Percentiles rank a stretch among this genome's conserved stretches.
These are phyloP conservation scores for Eptatretus burgeri DNA, from an alignment of 2,113 vertebrate species.

Conservation along the genomic window DNA sequence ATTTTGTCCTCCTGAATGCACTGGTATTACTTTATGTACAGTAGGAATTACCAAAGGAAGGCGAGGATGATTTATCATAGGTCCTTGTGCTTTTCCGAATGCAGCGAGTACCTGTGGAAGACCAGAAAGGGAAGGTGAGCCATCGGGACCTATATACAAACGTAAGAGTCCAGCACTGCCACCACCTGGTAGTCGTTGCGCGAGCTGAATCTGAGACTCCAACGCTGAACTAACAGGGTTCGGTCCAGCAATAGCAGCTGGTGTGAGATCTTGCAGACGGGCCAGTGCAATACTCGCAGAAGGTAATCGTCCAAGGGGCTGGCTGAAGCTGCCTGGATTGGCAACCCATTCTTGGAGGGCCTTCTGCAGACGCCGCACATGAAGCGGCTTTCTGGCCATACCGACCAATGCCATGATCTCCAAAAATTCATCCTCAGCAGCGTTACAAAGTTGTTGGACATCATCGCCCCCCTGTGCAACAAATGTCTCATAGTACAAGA, in stretches of 20 bases:
- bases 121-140: no score
- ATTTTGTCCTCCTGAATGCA: no score
- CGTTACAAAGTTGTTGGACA: slow-evolving; percentile 83
- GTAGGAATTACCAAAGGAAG: no score
- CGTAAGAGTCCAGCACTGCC: no score
- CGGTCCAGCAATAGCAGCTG: slow-evolving; percentile 5
- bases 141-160: no score
- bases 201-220: neutral
- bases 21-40: no score
- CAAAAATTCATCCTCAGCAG: slow-evolving; percentile 78
- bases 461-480: slow-evolving; percentile 96
- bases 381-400: slow-evolving; percentile 91
- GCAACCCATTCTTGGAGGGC: slow-evolving; percentile 75
- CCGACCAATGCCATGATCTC: slow-evolving; percentile 97
- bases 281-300: slow-evolving; percentile 46
- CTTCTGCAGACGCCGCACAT: slow-evolving; percentile 78
- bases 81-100: no score
- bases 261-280: neutral
- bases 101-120: no score
- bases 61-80: no score
- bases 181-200: no score
- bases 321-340: slow-evolving; percentile 63
- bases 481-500: slow-evolving; percentile 93
- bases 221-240: neutral
- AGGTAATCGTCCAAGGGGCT: slow-evolving; percentile 37